Evolutionary conservation across 2,113 vertebrate species (phyloP).

Genomic region (Coracopsis vasa): DNA sequence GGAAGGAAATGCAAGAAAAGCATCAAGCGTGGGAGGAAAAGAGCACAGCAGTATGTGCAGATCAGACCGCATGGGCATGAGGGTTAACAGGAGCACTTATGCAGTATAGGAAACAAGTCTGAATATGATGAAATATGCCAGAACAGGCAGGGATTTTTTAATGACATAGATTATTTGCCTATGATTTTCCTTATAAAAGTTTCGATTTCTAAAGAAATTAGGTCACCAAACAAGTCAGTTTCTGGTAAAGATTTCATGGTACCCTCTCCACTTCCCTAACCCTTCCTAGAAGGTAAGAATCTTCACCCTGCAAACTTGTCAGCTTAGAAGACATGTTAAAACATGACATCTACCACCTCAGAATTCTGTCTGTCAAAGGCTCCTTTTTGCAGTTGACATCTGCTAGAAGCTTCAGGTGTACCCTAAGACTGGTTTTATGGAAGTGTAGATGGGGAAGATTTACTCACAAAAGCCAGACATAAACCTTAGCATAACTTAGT

Average conservation of each 20-base stretch:
- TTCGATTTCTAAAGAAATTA: background rate
- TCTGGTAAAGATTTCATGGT: background rate
- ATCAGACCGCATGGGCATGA: background rate
- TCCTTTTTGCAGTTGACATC: background rate
- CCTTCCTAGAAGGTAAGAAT: background rate
- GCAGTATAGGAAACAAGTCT: background rate
- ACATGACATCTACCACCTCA: background rate
- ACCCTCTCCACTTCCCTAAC: background rate
- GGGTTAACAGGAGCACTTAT: background rate
- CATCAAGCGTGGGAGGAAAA: background rate
- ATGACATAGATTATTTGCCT: background rate
- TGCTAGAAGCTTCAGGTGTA: background rate
- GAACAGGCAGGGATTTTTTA: background rate
- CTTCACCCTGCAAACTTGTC: background rate
- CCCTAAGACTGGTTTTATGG: background rate
- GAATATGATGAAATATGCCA: background rate
- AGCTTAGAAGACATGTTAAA: background rate
- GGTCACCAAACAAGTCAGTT: background rate
- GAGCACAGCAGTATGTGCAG: background rate
- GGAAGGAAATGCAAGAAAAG: background rate
- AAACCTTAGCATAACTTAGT: background rate
- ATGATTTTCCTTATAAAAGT: background rate
- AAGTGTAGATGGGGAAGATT: background rate
- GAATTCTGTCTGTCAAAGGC: background rate
- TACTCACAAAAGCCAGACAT: background rate